A percentile compares a stretch with the other conserved stretches of the same genome.
Conservation (phyloP, 2,888 invertebrate species). For the Dysmachus trigonus region DNA sequence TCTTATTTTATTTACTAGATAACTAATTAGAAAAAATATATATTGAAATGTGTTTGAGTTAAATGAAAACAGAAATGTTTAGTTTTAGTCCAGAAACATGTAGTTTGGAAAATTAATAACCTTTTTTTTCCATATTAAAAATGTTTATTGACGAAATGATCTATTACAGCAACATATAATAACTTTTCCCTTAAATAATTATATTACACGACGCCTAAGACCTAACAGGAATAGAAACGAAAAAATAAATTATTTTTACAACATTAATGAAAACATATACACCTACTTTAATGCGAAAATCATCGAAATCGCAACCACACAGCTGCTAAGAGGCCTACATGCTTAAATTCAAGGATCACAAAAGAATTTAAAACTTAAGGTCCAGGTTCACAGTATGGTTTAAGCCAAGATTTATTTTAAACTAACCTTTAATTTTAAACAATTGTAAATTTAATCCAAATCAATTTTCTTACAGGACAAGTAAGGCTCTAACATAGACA, state of each 20-base stretch:
- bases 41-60: too few species aligned
- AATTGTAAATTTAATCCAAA: too few species aligned
- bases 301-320: neutral
- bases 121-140: neutral
- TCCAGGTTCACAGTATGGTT: too few species aligned
- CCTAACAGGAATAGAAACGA: neutral
- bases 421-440: too few species aligned
- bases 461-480: too few species aligned
- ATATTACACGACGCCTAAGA: conserved; percentile 13
- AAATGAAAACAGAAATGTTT: too few species aligned
- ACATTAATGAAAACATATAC: neutral
- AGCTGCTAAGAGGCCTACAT: neutral
- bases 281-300: neutral
- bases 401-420: too few species aligned
- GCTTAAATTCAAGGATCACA: neutral
- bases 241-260: conserved; percentile 6
- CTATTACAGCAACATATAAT: conserved; percentile 23
- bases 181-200: conserved; percentile 11
- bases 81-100: too few species aligned
- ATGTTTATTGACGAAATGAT: neutral
- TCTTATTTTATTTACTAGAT: too few species aligned
- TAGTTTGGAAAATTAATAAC: too few species aligned
- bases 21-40: too few species aligned
- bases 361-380: neutral
- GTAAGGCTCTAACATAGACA: too few species aligned